Evolutionary conservation across 2,888 invertebrate genomes (phyloP).

Genomic region (Plebejus anna): DNA sequence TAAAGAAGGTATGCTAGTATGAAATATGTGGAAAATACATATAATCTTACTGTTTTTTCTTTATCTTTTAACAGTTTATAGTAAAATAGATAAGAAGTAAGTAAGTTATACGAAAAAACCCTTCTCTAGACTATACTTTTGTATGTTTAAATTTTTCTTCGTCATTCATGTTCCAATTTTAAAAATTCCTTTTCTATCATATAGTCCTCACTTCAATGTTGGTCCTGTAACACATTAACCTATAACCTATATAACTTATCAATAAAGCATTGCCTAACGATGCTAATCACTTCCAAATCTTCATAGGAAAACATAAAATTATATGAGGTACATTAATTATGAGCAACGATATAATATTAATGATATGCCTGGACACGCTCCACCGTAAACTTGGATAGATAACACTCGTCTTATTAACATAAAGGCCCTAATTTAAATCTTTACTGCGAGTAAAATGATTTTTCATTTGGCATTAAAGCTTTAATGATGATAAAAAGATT

Average conservation of each 20-base stretch:
- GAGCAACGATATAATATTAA: slow-evolving; percentile 29
- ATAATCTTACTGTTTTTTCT: too few species aligned
- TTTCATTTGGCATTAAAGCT: slow-evolving; percentile 33
- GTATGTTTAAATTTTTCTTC: too few species aligned
- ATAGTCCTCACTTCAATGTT: not conserved
- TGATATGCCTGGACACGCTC: slow-evolving; percentile 34
- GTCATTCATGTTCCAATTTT: too few species aligned
- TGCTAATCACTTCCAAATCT: not conserved
- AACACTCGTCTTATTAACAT: slow-evolving; percentile 36
- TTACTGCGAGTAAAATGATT: slow-evolving; percentile 35
- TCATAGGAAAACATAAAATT: slow-evolving; percentile 11
- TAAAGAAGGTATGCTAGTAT: not conserved
- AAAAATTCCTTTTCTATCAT: too few species aligned
- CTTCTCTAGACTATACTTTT: too few species aligned
- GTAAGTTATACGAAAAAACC: too few species aligned
- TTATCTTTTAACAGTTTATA: too few species aligned
- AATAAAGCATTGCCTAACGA: not conserved
- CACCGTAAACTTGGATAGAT: slow-evolving; percentile 35
- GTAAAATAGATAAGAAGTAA: too few species aligned
- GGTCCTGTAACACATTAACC: not conserved
- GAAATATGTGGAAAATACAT: too few species aligned
- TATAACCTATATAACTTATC: not conserved
- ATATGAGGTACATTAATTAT: slow-evolving; percentile 24
- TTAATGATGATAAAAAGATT: slow-evolving; percentile 29
- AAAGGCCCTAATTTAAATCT: slow-evolving; percentile 35